phyloP scores from a whole-genome alignment of 2,888 invertebrate genomes.

The Reticulitermes lucifugus region DNA sequence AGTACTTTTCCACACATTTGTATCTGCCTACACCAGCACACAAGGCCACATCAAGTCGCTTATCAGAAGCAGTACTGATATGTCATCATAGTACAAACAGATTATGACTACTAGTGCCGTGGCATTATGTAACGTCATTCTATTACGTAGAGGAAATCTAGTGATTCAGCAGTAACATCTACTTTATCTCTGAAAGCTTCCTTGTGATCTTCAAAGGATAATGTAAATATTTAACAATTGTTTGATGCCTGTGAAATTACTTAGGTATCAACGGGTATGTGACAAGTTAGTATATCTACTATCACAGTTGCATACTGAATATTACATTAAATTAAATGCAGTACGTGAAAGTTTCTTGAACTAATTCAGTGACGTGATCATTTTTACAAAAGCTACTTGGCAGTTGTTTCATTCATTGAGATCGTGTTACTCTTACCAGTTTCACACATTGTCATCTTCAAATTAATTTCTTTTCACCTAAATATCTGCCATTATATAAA shows the following conservation, averaged over 20 bases:
- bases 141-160: too few species aligned
- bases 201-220: neutral
- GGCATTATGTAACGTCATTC: too few species aligned
- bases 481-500: neutral
- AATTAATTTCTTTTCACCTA: neutral
- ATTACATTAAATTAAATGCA: neutral
- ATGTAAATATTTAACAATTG: neutral
- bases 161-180: neutral
- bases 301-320: slow-evolving; percentile 19
- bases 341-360: neutral
- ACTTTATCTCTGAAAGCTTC: neutral
- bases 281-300: slow-evolving; percentile 1
- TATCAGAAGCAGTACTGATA: too few species aligned
- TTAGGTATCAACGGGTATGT: neutral
- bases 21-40: too few species aligned
- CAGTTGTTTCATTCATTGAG: neutral
- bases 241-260: neutral
- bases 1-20: too few species aligned
- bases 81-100: too few species aligned
- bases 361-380: neutral
- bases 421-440: neutral
- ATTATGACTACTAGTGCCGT: too few species aligned
- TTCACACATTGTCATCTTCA: neutral
- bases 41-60: too few species aligned
- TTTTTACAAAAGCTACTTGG: neutral